Conservation (phyloP, 2,797 vertebrate genomes). For the Pseudochirops cupreus region DNA sequence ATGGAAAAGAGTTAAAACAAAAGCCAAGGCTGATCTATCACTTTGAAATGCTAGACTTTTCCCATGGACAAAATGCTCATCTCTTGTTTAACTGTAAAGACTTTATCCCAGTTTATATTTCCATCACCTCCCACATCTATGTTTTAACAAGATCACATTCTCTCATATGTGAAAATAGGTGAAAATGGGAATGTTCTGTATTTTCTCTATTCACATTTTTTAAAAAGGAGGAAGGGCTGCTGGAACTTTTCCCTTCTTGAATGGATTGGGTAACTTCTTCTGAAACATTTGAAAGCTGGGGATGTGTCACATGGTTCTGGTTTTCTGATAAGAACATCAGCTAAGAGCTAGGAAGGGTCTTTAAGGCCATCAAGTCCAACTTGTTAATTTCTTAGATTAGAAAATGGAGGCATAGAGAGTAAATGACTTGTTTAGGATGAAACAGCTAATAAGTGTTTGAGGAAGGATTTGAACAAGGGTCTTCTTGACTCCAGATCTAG, state of each 20-base stretch:
- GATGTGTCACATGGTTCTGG: not conserved
- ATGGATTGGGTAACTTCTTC: constrained; percentile 16
- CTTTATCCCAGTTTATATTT: constrained; percentile 47
- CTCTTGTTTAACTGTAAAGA: constrained; percentile 48
- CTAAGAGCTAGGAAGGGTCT: not conserved
- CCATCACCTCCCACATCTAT: not conserved
- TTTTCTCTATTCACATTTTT: constrained; percentile 50
- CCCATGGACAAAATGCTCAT: not conserved
- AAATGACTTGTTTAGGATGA: not conserved
- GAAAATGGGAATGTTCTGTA: constrained; percentile 57
- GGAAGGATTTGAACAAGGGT: not conserved
- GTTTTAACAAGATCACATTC: constrained; percentile 18
- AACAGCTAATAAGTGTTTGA: not conserved
- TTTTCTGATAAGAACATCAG: constrained; percentile 52
- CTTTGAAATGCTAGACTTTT: not conserved
- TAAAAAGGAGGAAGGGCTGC: constrained; percentile 66
- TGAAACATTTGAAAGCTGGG: constrained; percentile 66
- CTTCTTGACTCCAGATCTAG: not conserved
- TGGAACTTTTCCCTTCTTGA: constrained; percentile 52
- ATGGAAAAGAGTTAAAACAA: not conserved
- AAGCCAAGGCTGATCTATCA: constrained; percentile 16
- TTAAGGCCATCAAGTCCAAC: not conserved
- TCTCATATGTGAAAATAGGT: not conserved
- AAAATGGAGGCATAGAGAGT: not conserved
- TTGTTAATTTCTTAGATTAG: not conserved